Evolutionary conservation across 2,797 vertebrate genomes (phyloP).

Genomic region (Mergus octosetaceus): DNA sequence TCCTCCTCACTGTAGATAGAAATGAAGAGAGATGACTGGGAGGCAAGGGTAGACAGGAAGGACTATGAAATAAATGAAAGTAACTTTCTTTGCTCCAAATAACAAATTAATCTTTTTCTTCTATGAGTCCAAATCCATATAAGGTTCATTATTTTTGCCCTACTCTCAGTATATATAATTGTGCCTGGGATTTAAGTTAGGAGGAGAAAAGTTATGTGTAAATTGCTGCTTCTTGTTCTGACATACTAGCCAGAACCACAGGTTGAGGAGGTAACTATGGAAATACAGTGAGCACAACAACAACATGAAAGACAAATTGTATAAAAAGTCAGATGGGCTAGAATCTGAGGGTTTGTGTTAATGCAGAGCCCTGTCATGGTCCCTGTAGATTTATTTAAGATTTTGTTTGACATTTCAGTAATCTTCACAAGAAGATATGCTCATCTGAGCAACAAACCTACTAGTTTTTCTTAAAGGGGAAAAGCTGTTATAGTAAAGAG

Average conservation of each 20-base stretch:
- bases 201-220: not conserved
- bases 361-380: not conserved
- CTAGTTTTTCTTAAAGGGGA: not conserved
- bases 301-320: not conserved
- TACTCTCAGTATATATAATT: not conserved
- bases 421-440: not conserved
- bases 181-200: not conserved
- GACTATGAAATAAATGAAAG: not conserved
- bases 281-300: not conserved
- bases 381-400: not conserved
- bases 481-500: not conserved
- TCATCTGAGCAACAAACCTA: not conserved
- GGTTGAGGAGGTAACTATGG: not conserved
- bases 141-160: not conserved
- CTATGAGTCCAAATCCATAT: not conserved
- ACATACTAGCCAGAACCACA: not conserved
- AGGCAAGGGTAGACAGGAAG: not conserved
- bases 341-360: not conserved
- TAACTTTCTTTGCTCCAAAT: accelerated
- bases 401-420: not conserved
- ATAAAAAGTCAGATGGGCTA: not conserved
- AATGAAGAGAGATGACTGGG: not conserved
- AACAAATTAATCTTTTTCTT: not conserved
- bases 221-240: not conserved
- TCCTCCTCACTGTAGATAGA: not conserved